Evolutionary conservation across 2,113 vertebrate species (phyloP), one percentile per base, ranked within the genome.

Genomic region (Pachypanchax playfairii): DNA sequence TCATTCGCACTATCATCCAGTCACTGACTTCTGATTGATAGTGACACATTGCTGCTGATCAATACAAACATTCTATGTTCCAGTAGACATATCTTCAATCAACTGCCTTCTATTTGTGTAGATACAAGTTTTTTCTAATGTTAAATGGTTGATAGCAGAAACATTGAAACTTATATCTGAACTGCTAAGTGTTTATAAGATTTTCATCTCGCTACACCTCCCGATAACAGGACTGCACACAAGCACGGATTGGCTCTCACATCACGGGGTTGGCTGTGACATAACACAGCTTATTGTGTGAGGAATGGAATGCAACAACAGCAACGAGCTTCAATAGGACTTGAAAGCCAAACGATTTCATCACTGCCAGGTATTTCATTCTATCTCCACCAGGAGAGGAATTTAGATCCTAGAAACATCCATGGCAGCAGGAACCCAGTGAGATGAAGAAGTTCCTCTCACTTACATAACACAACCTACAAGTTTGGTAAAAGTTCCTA

Each of bases 241-340:
- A 5, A 53, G 43, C 63, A n/a, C 11, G n/a, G 33, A 26, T 49
- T 24, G 22, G 49, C 71, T 24, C 42, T 54, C 57, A 73, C 65
- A 52, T 70, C 53, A 46, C 5, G 38, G 54, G 67, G 64, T 66
- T 61, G 63, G 54, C 68, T 65, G 65, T 68, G 77, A 84, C 83
- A 77, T 80, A 84, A 82, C 73, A 44, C 74, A 12, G 63, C 38
- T 56, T 63, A 74, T 76, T 73, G 82, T 62, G 59, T 10, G 47
- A 63, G 66, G 74, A 83, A 73, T 73, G 57, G 66, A 74, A 78
- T 57, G 72, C 62, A 68, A 55, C 43, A 71, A 54, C 63, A 68
- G 70, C 5, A 73, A 53, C 53, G 55, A 50, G 28, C 29, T 35
- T 71, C 64, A 78, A 82, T 48, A 29, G 74, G 42, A 75, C 60